Evolutionary conservation across 53 echinoderm and acorn worm genomes (phyloP).

Genomic region (Holothuria leucospilota): DNA sequence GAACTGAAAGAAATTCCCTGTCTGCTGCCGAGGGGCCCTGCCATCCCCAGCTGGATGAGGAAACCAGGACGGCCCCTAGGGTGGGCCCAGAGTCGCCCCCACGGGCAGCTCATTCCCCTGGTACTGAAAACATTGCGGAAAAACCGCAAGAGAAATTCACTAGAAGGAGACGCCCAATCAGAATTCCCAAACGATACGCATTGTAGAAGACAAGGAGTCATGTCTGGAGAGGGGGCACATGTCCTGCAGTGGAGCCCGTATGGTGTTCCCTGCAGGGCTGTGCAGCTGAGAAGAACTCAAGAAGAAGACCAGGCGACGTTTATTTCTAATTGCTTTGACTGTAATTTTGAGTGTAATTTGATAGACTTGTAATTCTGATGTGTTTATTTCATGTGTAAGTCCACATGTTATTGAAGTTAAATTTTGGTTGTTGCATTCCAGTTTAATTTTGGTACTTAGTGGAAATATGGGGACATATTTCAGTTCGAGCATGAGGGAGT

Average conservation of each 20-base stretch:
- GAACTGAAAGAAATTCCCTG: not conserved
- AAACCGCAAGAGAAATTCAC: no score
- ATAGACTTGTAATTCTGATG: not conserved
- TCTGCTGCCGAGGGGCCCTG: not conserved
- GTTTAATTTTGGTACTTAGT: not conserved
- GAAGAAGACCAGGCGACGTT: not conserved
- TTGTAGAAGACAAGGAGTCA: no score
- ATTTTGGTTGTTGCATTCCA: not conserved
- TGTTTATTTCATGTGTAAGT: not conserved
- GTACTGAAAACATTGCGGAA: no score
- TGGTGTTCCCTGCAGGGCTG: no score
- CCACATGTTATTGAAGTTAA: not conserved
- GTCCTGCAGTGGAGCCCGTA: no score
- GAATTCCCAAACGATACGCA: no score
- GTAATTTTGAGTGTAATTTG: not conserved
- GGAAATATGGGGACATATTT: not conserved
- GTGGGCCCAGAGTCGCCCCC: no score
- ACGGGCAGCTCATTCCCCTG: slow-evolving; percentile 22
- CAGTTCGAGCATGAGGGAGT: slow-evolving; percentile 2
- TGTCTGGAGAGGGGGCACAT: no score
- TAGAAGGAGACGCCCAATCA: no score
- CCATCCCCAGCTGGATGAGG: no score
- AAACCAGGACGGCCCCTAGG: no score
- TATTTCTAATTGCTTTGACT: not conserved
- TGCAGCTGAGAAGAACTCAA: not conserved